Evolutionary conservation across 1,140 invertebrate genomes (phyloP), one percentile per base, ranked within the genome.

Genomic region (Eumaeus atala): DNA sequence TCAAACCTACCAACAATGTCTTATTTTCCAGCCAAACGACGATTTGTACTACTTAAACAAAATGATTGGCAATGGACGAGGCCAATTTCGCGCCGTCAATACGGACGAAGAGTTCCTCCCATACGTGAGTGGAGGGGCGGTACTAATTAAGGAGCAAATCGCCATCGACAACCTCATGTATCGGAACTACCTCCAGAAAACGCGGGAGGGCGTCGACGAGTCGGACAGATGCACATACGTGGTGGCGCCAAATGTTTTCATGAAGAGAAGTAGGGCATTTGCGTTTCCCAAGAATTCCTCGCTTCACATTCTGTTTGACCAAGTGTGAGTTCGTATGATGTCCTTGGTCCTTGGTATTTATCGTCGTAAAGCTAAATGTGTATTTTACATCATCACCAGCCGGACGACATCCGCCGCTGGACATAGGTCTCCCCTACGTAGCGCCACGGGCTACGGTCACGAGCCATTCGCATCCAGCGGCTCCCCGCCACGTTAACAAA

Each of bases 141-240:
- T 94, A 3, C 92, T 93, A 54, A 88, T 95, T 9, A 89, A 91
- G 9, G 93, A 95, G 66, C 84, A 88, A 28, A 89, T 90, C 0
- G 90, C 90, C 0, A 88, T 93, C 10, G 89, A 92, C 60, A 87
- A 91, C 48, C 72, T 92, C 10, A 90, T 95, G 72, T 93, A 92
- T 50, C 70, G 87, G 14, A 91, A 95, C 70, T 94, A 94, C 55
- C 77, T 91, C 18, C 88, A 87, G 49, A 92, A 92, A 61, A 90
- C 91, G 0, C 83, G 77, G 1, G 72, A 89, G 6, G 88, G 84
- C 10, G 70, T 90, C 0, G 83, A 88, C 4, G 92, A 94, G 70
- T 79, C 83, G 5, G 67, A 91, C 0, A 89, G 92, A 50, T 95
- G 94, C 67, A 91, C 91, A 1, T 95, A 91, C 67, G 93, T 94